Percentiles rank a stretch among this genome's conserved stretches.
phyloP scores from a whole-genome alignment of 2,888 invertebrate genomes.

The Aporophyla lueneburgensis region DNA sequence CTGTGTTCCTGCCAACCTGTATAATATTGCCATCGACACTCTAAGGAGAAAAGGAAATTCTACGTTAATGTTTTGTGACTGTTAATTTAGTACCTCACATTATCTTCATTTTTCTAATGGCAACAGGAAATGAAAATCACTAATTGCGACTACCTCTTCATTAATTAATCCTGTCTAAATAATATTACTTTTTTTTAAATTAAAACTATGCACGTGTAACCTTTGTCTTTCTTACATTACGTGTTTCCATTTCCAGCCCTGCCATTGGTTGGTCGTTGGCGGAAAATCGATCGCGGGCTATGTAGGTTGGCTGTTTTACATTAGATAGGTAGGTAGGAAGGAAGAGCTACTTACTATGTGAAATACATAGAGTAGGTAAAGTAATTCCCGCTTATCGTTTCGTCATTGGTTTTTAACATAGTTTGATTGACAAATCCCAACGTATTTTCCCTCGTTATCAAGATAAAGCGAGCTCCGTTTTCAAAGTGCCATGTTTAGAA shows the following conservation, averaged over 20 bases:
- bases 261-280: slow-evolving; percentile 65
- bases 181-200: slow-evolving; percentile 13
- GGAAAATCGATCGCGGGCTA: slow-evolving; percentile 70
- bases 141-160: slow-evolving; percentile 2
- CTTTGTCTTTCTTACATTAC: slow-evolving; percentile 22
- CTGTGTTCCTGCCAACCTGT: too few relatives aligned
- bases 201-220: slow-evolving; percentile 20
- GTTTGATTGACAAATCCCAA: slow-evolving; percentile 9
- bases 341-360: slow-evolving; percentile 10
- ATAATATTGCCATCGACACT: background rate
- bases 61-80: background rate
- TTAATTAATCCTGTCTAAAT: background rate
- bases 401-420: slow-evolving; percentile 50
- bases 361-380: background rate
- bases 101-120: slow-evolving; percentile 5
- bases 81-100: background rate
- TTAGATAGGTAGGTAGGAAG: slow-evolving; percentile 14
- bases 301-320: slow-evolving; percentile 61
- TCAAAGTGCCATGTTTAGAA: background rate
- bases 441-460: slow-evolving; percentile 45
- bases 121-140: slow-evolving; percentile 26
- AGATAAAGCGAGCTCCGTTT: background rate
- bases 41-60: background rate
- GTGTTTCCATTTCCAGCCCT: slow-evolving; percentile 1
- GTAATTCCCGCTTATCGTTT: slow-evolving; percentile 47